phyloP scores from a whole-genome alignment of 1,140 invertebrate genomes.

The Metopolophium dirhodum region DNA sequence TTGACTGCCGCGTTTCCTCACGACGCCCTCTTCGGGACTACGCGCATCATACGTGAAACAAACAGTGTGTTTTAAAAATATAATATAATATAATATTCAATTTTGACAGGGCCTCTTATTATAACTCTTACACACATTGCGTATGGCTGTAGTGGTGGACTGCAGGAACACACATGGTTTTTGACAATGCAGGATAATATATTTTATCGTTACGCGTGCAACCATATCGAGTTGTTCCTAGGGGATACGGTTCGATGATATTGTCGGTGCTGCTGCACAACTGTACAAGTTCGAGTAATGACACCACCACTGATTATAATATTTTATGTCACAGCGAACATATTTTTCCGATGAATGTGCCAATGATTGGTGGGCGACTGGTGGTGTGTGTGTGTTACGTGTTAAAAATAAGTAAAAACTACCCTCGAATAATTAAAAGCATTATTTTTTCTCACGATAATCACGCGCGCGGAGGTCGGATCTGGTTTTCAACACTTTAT shows the following conservation, averaged over 20 bases:
- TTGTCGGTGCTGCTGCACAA: background rate
- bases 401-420: slow-evolving; percentile 23
- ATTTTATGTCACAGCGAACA: slow-evolving; percentile 7
- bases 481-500: slow-evolving; percentile 25
- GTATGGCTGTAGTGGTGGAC: background rate
- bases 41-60: background rate
- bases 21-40: background rate
- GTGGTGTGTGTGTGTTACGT: background rate
- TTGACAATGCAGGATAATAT: background rate
- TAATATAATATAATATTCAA: background rate
- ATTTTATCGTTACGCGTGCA: background rate
- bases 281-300: background rate
- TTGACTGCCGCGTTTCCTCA: background rate
- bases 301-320: background rate
- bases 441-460: slow-evolving; percentile 36
- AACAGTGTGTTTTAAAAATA: background rate
- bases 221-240: background rate
- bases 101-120: background rate
- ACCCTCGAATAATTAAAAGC: background rate
- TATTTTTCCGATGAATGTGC: background rate
- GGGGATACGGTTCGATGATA: background rate
- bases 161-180: background rate
- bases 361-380: background rate
- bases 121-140: background rate
- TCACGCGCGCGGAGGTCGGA: background rate